phyloP scores from a whole-genome alignment of 2,888 invertebrate genomes.

The Cryptocephalus primarius region DNA sequence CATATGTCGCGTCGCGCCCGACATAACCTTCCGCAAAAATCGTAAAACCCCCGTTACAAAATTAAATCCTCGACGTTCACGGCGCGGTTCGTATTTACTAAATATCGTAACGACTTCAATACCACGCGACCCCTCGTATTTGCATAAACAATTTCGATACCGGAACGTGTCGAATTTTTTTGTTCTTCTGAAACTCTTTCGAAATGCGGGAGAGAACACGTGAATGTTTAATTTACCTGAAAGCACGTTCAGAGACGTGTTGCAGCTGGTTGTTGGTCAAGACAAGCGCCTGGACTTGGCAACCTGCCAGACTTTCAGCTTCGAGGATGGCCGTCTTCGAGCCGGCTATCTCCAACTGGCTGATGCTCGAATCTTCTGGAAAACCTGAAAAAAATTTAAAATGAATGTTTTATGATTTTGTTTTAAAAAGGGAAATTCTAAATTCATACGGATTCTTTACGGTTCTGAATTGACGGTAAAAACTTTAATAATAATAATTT shows the following conservation, averaged over 20 bases:
- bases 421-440: neutral
- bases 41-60: too few relatives aligned
- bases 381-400: conserved; percentile 51
- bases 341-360: conserved; percentile 74
- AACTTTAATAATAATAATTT: too few relatives aligned
- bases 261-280: conserved; percentile 75
- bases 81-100: too few relatives aligned
- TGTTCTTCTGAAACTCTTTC: too few relatives aligned
- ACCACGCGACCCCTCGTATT: too few relatives aligned
- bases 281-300: conserved; percentile 68
- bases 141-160: too few relatives aligned
- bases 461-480: neutral
- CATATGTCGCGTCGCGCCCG: too few relatives aligned
- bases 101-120: too few relatives aligned
- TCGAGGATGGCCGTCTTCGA: conserved; percentile 71
- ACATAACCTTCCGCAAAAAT: too few relatives aligned
- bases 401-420: neutral
- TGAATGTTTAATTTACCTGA: conserved; percentile 46
- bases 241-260: conserved; percentile 67
- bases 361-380: conserved; percentile 59
- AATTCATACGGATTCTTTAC: neutral
- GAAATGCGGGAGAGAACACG: too few relatives aligned
- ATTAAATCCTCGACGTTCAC: too few relatives aligned
- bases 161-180: too few relatives aligned
- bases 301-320: conserved; percentile 66